Conservation (phyloP, 2,888 invertebrate genomes). For the Lasioglossum lativentre region DNA sequence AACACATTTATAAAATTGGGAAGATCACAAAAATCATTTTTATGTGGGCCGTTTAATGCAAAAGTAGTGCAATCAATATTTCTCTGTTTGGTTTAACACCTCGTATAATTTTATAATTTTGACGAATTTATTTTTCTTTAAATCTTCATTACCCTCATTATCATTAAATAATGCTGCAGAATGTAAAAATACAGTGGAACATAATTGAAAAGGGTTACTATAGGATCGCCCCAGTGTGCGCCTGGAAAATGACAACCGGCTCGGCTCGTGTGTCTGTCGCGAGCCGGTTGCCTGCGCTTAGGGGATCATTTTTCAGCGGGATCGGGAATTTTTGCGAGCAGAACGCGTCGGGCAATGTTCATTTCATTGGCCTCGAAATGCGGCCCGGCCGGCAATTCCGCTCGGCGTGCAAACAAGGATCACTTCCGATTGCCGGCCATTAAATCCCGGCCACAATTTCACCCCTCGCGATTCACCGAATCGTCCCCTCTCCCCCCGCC, state of each 20-base stretch:
- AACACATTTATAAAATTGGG: too few relatives aligned
- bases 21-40: neutral
- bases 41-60: too few relatives aligned
- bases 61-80: too few relatives aligned
- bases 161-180: neutral
- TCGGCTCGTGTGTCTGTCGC: neutral
- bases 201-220: neutral
- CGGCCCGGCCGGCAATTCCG: slow-evolving; percentile 6
- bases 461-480: neutral
- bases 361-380: slow-evolving; percentile 27
- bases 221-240: neutral
- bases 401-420: slow-evolving; percentile 28
- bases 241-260: neutral
- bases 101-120: too few relatives aligned
- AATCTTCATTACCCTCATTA: too few relatives aligned
- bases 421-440: slow-evolving; percentile 30
- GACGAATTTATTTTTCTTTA: too few relatives aligned
- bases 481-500: neutral
- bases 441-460: slow-evolving; percentile 9
- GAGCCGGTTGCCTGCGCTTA: slow-evolving; percentile 12
- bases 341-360: slow-evolving; percentile 15
- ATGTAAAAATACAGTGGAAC: neutral
- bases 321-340: slow-evolving; percentile 22
- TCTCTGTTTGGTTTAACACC: too few relatives aligned
- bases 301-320: neutral